Percentiles rank a stretch among this genome's conserved stretches.
Evolutionary conservation across 2,888 invertebrate species (phyloP).

Genomic region (Nebria brevicollis): DNA sequence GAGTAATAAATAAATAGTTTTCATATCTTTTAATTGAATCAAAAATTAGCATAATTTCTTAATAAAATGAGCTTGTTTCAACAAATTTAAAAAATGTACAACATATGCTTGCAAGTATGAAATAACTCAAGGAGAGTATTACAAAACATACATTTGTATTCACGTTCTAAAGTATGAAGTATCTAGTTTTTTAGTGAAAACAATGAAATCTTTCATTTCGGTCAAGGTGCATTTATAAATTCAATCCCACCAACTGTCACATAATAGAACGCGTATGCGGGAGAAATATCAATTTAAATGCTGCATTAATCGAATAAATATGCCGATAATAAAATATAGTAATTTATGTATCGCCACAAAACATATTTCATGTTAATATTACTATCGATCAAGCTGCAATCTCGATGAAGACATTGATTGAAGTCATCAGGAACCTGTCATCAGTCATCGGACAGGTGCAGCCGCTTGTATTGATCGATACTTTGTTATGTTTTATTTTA

Average conservation of each 20-base stretch:
- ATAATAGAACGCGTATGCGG: conserved; percentile 6
- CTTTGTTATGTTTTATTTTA: not conserved
- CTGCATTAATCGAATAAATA: not conserved
- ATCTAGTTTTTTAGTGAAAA: not conserved
- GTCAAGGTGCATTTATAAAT: conserved; percentile 7
- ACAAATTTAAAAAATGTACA: not conserved
- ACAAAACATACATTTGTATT: conserved; percentile 18
- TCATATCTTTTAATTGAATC: not conserved
- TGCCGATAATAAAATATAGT: not conserved
- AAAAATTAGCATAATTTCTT: not conserved
- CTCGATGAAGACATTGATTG: conserved; percentile 17
- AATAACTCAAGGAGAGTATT: conserved; percentile 11
- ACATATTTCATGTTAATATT: conserved; percentile 7
- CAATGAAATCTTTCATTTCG: conserved; percentile 15
- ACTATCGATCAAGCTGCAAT: conserved; percentile 1
- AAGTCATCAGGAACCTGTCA: conserved; percentile 21
- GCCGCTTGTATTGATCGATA: conserved; percentile 7
- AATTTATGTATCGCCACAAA: conserved; percentile 1
- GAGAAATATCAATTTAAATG: conserved; percentile 4
- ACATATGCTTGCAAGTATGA: not conserved
- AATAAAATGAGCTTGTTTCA: not conserved
- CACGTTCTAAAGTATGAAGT: conserved; percentile 3
- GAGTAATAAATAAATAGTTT: not conserved
- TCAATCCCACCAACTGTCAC: not conserved
- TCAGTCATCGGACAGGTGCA: conserved; percentile 16